Percentiles rank a stretch among this genome's conserved stretches.
Conservation (phyloP, 2,797 vertebrate genomes). For the Pangasius krempfi region DNA sequence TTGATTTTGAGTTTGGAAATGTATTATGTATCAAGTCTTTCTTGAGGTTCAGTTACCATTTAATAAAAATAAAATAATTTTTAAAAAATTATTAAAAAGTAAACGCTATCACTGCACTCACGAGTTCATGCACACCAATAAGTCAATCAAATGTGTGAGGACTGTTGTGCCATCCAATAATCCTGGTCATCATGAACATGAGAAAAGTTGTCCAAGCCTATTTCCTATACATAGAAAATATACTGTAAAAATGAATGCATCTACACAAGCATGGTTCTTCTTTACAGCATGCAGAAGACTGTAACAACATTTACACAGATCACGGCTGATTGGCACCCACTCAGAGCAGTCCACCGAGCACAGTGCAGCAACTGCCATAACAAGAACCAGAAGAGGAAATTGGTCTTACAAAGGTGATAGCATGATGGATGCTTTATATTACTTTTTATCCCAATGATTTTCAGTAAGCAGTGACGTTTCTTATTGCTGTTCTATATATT, state of each 20-base stretch:
- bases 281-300: conserved; percentile 76
- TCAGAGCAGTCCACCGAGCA: conserved; percentile 78
- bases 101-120: background rate
- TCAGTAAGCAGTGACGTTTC: background rate
- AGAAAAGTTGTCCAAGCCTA: background rate
- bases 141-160: background rate
- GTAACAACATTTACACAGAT: conserved; percentile 86
- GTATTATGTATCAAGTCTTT: background rate
- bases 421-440: background rate
- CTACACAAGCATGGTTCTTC: background rate
- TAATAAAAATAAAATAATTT: background rate
- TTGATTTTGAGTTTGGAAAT: too few species aligned
- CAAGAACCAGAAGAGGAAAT: conserved; percentile 79
- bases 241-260: background rate
- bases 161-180: background rate
- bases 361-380: conserved; percentile 81
- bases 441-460: background rate
- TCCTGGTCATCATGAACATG: background rate
- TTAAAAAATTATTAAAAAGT: background rate
- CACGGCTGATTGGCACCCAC: conserved; percentile 85
- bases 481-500: background rate
- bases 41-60: background rate
- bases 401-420: conserved; percentile 84
- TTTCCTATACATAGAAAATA: background rate
- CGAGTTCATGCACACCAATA: background rate